A percentile compares a stretch with the other conserved stretches of the same genome.
Evolutionary conservation across 2,888 invertebrate genomes (phyloP).

Genomic region (Nemotelus nigrinus): DNA sequence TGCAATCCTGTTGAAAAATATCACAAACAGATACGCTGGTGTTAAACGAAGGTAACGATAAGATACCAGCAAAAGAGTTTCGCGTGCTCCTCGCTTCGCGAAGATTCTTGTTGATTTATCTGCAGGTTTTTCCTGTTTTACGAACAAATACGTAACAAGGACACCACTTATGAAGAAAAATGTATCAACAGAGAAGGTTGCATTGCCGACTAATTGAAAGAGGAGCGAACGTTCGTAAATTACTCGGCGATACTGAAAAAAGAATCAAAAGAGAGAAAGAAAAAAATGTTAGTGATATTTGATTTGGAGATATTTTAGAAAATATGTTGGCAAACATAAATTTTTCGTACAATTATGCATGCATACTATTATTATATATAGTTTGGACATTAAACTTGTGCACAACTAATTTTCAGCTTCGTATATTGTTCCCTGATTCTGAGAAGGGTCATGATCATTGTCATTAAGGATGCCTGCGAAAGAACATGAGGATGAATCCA

Average conservation of each 20-base stretch:
- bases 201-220: constrained; percentile 86
- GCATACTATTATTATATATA: not conserved
- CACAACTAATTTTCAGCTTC: no score
- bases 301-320: not conserved
- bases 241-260: constrained; percentile 72
- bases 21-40: constrained; percentile 82
- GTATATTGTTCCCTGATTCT: no score
- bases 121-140: constrained; percentile 70
- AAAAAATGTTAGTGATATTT: not conserved
- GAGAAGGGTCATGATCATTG: no score
- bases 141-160: constrained; percentile 76
- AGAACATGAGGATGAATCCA: no score
- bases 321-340: not conserved
- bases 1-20: constrained; percentile 78
- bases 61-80: constrained; percentile 62
- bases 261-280: constrained; percentile 10
- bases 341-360: not conserved
- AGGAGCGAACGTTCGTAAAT: constrained; percentile 79
- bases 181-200: constrained; percentile 86
- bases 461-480: no score
- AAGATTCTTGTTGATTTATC: constrained; percentile 57
- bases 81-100: constrained; percentile 54
- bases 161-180: constrained; percentile 89
- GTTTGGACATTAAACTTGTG: no score
- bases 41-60: constrained; percentile 80